Percentiles rank a stretch among this genome's conserved stretches.
These are phyloP conservation scores for Danio choprae DNA, from an alignment of 2,797 vertebrate species.

Conservation along the genomic window DNA sequence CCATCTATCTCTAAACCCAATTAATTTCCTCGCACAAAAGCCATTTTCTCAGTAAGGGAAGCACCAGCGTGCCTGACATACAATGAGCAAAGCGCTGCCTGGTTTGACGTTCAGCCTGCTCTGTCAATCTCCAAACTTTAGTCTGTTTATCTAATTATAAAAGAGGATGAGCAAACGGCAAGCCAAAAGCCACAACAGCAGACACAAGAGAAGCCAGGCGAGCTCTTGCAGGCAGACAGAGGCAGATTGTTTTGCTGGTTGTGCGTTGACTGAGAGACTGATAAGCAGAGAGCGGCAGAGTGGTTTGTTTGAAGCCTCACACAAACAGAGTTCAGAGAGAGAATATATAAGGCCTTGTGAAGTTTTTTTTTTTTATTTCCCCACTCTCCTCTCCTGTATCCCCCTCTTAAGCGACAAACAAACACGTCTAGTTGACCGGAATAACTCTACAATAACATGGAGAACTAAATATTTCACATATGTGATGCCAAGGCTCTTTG, in stretches of 20 bases:
- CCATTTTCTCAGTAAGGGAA: not conserved
- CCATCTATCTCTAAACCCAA: not conserved
- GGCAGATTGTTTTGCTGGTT: slow-evolving; percentile 40
- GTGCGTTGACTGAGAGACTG: slow-evolving; percentile 37
- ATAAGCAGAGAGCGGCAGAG: slow-evolving; percentile 46
- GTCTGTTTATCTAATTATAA: slow-evolving; percentile 29
- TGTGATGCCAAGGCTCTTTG: not conserved
- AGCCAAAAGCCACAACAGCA: slow-evolving; percentile 26
- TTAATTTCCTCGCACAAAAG: not conserved
- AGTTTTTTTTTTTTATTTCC: not conserved
- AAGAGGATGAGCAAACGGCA: slow-evolving; percentile 3
- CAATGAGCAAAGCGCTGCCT: slow-evolving; percentile 2
- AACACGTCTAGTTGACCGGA: slow-evolving; percentile 24
- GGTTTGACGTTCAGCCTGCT: slow-evolving; percentile 12
- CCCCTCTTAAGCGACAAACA: slow-evolving; percentile 10
- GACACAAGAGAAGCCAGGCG: slow-evolving; percentile 6
- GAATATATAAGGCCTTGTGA: slow-evolving; percentile 34
- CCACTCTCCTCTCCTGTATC: not conserved
- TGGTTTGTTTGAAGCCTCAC: slow-evolving; percentile 45
- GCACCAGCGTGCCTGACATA: slow-evolving; percentile 6
- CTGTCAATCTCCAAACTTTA: slow-evolving; percentile 30
- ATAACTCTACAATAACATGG: slow-evolving; percentile 11
- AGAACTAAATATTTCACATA: slow-evolving; percentile 6
- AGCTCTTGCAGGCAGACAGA: slow-evolving; percentile 29
- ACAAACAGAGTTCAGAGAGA: slow-evolving; percentile 40